Percentiles rank a stretch among this genome's conserved stretches.
phyloP scores from a whole-genome alignment of 2,888 invertebrate genomes.

The Mylabris sibirica region DNA sequence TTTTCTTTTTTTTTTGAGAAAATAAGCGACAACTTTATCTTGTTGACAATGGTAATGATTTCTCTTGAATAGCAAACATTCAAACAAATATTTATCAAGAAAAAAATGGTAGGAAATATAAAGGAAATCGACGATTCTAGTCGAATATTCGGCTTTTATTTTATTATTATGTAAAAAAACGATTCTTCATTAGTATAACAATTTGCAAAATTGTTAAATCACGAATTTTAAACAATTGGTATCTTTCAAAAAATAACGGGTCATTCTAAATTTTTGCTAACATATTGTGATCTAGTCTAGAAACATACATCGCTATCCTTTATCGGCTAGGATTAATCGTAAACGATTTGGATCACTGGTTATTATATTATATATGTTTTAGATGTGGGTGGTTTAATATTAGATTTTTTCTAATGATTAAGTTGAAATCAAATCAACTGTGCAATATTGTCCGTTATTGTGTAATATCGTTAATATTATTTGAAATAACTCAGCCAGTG shows the following conservation, averaged over 20 bases:
- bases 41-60: not conserved
- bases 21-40: not conserved
- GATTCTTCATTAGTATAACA: not conserved
- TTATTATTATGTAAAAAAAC: not conserved
- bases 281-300: not conserved
- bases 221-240: slow-evolving; percentile 3
- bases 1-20: not conserved
- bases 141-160: not conserved
- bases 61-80: not conserved
- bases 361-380: not conserved
- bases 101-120: not conserved
- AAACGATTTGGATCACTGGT: not conserved
- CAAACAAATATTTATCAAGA: not conserved
- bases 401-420: slow-evolving; percentile 2
- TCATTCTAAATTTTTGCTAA: not conserved
- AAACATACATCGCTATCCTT: not conserved
- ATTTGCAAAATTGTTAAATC: not conserved
- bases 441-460: slow-evolving; percentile 18
- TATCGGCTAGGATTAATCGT: not conserved
- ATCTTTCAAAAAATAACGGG: not conserved
- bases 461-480: slow-evolving; percentile 15
- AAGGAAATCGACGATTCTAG: not conserved
- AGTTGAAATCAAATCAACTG: slow-evolving; percentile 12
- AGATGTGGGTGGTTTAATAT: slow-evolving; percentile 1
- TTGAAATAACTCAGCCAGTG: slow-evolving; percentile 4